Evolutionary conservation across 1,140 invertebrate species (phyloP).

Genomic region (Aphelinus atriplicis): DNA sequence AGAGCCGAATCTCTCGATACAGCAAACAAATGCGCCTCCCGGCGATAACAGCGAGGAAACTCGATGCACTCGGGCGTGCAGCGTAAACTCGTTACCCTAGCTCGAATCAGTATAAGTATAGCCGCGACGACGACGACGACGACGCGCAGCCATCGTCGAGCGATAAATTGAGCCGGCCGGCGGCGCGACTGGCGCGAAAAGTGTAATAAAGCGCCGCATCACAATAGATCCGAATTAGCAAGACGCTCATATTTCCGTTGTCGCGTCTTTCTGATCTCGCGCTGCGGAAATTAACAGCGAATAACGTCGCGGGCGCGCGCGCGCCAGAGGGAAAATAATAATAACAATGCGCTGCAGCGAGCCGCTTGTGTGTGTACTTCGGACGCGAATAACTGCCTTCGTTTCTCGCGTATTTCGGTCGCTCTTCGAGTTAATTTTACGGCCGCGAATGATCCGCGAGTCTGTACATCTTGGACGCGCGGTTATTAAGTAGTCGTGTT

Average conservation of each 20-base stretch:
- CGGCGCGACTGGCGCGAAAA: neutral
- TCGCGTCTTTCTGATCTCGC: neutral
- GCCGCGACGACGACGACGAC: no score
- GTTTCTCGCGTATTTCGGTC: neutral
- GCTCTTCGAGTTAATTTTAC: neutral
- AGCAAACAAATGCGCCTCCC: neutral
- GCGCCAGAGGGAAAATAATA: neutral
- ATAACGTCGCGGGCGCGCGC: neutral
- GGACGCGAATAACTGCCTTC: slow-evolving; percentile 15
- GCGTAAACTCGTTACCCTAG: no score
- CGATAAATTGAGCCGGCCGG: slow-evolving; percentile 15
- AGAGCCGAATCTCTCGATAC: neutral
- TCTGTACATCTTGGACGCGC: no score
- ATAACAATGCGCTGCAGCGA: neutral
- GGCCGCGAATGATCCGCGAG: no score
- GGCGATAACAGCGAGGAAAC: neutral
- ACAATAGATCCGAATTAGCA: slow-evolving; percentile 32
- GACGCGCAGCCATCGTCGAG: neutral
- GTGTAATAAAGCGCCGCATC: slow-evolving; percentile 10
- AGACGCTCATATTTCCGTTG: slow-evolving; percentile 22
- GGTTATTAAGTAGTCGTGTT: no score
- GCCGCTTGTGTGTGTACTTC: neutral
- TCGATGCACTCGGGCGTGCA: neutral
- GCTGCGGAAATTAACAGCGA: neutral
- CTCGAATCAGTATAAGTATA: no score